Evolutionary conservation across 2,888 invertebrate genomes (phyloP), one percentile per base, ranked within the genome.

Genomic region (Melanostoma mellinum): DNA sequence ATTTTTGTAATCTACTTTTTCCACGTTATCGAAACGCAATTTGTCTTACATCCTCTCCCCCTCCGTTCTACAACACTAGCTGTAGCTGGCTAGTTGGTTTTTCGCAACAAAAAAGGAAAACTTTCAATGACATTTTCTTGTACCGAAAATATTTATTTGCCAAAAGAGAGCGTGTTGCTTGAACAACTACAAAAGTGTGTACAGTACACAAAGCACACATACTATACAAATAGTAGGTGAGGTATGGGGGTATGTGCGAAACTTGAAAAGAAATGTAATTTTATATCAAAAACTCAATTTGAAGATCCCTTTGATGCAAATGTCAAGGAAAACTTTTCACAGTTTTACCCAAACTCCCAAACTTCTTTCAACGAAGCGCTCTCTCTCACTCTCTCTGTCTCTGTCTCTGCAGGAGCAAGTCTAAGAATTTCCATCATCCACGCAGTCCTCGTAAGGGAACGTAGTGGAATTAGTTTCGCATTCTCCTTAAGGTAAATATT

Each of bases 261-360:
- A 80, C 42, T 80, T 80, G 67, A 69, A 80, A 80, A 74, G 74
- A 74, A 74, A 80, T 80, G 74, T 80, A 80, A 80, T 80, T 80
- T 80, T 69, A 63, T 80, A 80, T 74, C 69, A 69, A 74, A 80
- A 80, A 80, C 74, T 74, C 74, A 63, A 80, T 80, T 80, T 80
- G 69, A 80, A 69, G 73, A 80, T 80, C 68, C 79, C 74, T 80
- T 80, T 80, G 79, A 80, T 80, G 79, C 73, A 74, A 79, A 79
- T 79, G 79, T 79, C 79, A 79, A 68, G 79, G 74, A 42, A 79
- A 79, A 79, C 50, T 80, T 80, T 74, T 53, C 72, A 48, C 76
- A 68, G 55, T 69, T 40, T 68, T 61, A 42, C 42, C 56, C 61
- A 6, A 46, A 35, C 53, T 20, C 20, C 20, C 42, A 61, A 63